Evolutionary conservation across 92 coral and sea anemone species (phyloP), one percentile per base, ranked within the genome.

Genomic region (Nematostella vectensis): DNA sequence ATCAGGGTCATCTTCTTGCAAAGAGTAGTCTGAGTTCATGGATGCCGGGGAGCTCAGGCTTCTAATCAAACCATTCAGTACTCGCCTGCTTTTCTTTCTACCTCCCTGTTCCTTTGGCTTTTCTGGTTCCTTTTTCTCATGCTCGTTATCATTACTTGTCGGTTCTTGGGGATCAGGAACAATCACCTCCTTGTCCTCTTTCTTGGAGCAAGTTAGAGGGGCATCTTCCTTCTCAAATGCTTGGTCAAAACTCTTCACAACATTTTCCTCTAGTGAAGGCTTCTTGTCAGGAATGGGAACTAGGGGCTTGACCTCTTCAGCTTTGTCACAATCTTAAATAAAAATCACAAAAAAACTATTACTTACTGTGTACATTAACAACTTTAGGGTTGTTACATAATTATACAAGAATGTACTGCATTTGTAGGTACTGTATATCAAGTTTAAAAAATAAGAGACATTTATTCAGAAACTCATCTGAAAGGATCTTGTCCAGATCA

Each of bases 11-110:
- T 54, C 55, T 65, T 80, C 83, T 25, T 58, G 40, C 18, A 59
- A 33, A 1, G 71, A 51, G 49, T 38, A 47, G 13, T 67, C 87
- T 48, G 70, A 71, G n/a, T 55, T 50, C 3, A 59, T 70, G 33
- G 76, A 59, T 47, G 72, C 86, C 0, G 80, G 72, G 17, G 86
- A 79, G 33, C 67, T 40, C 27, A 55, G 50, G 29, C 53, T 73
- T 29, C 53, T 43, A 12, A 55, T 28, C 24, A 79, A 50, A 21
- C 87, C 87, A 72, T 79, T 79, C 22, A 70, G 72, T 3, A 55
- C 54, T 27, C 57, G 54, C 62, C 72, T 43, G 21, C 55, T 25
- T 45, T 56, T 54, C 3, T 54, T 57, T 23, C 50, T 66, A 18
- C 55, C 18, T 15, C 24, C 43, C 27, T 43, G 57, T 19, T 29